phyloP scores from a whole-genome alignment of 2,888 invertebrate species.

The Drosophila flavopinicola region DNA sequence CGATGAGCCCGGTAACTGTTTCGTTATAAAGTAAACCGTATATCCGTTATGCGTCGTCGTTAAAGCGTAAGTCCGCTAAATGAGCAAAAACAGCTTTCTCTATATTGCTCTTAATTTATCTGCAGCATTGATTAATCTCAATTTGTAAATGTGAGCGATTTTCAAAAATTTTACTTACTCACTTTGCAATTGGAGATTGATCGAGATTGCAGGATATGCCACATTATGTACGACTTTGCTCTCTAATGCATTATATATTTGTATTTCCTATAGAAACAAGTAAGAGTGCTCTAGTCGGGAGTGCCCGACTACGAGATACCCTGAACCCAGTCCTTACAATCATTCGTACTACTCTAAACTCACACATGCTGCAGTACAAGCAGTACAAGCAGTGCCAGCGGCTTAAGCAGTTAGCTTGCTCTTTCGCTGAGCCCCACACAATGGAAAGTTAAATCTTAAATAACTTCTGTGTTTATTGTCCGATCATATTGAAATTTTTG shows the following conservation, averaged over 20 bases:
- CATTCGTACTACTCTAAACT: too few relatives aligned
- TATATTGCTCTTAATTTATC: constrained; percentile 53
- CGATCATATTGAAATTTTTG: too few relatives aligned
- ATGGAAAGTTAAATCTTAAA: too few relatives aligned
- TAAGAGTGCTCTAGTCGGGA: too few relatives aligned
- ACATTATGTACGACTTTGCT: constrained; percentile 56
- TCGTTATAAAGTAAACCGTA: constrained; percentile 35
- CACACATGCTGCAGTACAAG: too few relatives aligned
- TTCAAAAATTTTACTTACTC: constrained; percentile 82
- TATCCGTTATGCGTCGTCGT: constrained; percentile 33
- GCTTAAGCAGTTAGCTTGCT: too few relatives aligned
- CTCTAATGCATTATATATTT: constrained; percentile 16
- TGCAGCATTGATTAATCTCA: constrained; percentile 95
- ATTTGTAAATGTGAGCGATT: constrained; percentile 97
- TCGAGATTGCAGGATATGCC: constrained; percentile 81
- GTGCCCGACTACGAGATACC: too few relatives aligned
- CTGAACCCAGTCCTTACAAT: too few relatives aligned
- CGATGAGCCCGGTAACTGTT: constrained; percentile 6
- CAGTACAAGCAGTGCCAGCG: too few relatives aligned
- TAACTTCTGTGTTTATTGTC: too few relatives aligned
- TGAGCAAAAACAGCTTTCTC: constrained; percentile 12
- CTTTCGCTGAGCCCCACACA: too few relatives aligned
- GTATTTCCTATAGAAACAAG: constrained; percentile 11
- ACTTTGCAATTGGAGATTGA: constrained; percentile 85
- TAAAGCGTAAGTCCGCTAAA: constrained; percentile 30